Percentiles rank a stretch among this genome's conserved stretches.
phyloP scores from a whole-genome alignment of 2,113 vertebrate species.

The Dipodomys stephensi region DNA sequence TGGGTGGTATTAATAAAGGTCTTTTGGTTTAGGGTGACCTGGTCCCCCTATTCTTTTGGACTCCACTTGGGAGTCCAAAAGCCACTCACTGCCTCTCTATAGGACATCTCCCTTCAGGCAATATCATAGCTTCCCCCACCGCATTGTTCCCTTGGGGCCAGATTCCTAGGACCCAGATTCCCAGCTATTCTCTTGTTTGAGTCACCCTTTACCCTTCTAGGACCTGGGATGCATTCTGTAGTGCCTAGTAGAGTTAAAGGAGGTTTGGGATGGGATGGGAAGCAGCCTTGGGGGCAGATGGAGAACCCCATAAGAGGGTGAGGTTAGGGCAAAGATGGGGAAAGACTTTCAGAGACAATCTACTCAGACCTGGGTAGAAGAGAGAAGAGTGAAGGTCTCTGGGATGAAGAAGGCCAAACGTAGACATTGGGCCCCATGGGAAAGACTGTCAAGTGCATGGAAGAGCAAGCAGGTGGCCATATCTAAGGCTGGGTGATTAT shows the following conservation, averaged over 20 bases:
- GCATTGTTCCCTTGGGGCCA: neutral
- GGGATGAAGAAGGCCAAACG: neutral
- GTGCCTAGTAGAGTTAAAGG: too few relatives aligned
- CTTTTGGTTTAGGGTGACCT: neutral
- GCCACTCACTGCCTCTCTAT: neutral
- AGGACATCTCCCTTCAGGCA: neutral
- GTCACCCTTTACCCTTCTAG: neutral
- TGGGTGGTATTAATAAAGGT: constrained; percentile 41
- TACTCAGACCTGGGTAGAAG: neutral
- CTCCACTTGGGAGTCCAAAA: neutral
- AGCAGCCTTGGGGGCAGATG: neutral
- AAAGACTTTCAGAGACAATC: constrained; percentile 23
- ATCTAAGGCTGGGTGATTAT: neutral
- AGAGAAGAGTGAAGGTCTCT: neutral
- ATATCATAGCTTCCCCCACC: neutral
- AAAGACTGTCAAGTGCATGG: neutral
- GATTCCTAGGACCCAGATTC: neutral
- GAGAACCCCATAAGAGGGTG: neutral
- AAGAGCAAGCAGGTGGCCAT: neutral
- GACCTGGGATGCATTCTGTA: neutral
- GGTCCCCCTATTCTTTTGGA: neutral
- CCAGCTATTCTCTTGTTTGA: neutral
- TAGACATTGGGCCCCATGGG: neutral
- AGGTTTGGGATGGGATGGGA: neutral
- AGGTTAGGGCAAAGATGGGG: neutral